phyloP scores from a whole-genome alignment of 2,797 vertebrate species.

The Pangasius sanitwongsei region DNA sequence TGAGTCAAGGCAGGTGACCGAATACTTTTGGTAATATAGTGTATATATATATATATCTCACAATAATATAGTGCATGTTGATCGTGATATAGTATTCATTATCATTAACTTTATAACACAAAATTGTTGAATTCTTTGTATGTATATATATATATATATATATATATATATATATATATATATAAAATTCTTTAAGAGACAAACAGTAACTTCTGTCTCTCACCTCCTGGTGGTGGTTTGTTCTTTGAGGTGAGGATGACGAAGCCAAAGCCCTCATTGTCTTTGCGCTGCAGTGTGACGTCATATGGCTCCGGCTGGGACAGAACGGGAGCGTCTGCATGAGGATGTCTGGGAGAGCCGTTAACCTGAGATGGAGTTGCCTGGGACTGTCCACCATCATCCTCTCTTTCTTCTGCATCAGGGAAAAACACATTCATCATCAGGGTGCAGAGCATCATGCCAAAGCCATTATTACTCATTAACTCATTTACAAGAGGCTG shows the following conservation, averaged over 20 bases:
- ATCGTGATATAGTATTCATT: too few relatives aligned
- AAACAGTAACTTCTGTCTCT: conserved; percentile 52
- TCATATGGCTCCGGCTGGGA: conserved; percentile 81
- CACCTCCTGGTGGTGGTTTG: conserved; percentile 94
- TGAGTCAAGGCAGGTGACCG: too few relatives aligned
- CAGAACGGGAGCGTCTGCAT: conserved; percentile 63
- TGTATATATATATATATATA: too few relatives aligned
- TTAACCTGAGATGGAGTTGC: conserved; percentile 71
- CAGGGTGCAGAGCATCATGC: background rate
- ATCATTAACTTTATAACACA: too few relatives aligned
- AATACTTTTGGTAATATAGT: too few relatives aligned
- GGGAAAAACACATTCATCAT: background rate
- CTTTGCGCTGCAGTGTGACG: conserved; percentile 86
- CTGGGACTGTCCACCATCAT: conserved; percentile 64
- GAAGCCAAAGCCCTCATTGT: conserved; percentile 96
- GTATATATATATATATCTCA: too few relatives aligned
- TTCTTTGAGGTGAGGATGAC: conserved; percentile 98
- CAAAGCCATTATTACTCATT: background rate
- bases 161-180: too few relatives aligned
- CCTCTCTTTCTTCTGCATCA: conserved; percentile 70
- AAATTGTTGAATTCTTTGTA: too few relatives aligned
- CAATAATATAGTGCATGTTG: too few relatives aligned
- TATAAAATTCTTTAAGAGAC: too few relatives aligned
- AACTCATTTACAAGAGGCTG: background rate
- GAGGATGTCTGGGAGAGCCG: conserved; percentile 78